Conservation (phyloP, 2,797 vertebrate genomes). For the Hemibagrus guttatus region DNA sequence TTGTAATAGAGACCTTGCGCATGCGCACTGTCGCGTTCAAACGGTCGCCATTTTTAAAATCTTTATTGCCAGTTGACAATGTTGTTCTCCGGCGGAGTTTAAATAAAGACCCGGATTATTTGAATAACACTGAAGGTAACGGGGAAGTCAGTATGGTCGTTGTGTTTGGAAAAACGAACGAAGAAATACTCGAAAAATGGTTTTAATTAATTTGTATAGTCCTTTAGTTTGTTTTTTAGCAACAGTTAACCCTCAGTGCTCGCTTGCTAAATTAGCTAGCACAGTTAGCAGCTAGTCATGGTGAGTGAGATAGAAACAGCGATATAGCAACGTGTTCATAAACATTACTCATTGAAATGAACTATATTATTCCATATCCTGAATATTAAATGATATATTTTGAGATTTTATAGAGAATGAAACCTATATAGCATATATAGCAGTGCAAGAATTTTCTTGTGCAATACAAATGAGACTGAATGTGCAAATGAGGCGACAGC, state of each 20-base stretch:
- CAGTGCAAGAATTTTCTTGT: not conserved
- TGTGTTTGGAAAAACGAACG: not conserved
- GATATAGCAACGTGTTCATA: not conserved
- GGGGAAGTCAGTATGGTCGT: not conserved
- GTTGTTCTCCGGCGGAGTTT: conserved; percentile 73
- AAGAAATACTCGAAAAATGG: not conserved
- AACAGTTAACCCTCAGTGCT: not conserved
- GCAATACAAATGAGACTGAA: not conserved
- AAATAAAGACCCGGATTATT: conserved; percentile 81
- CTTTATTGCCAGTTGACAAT: conserved; percentile 70
- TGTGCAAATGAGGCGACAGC: not conserved
- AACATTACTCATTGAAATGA: not conserved
- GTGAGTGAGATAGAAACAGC: not conserved
- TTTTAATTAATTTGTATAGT: not conserved
- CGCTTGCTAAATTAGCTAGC: not conserved
- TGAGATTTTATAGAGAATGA: not conserved
- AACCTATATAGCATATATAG: not conserved
- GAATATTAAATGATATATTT: not conserved
- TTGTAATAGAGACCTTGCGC: not conserved
- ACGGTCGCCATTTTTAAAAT: conserved; percentile 74
- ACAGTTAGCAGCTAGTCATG: not conserved
- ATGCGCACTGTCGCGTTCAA: conserved; percentile 31
- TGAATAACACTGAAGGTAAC: conserved; percentile 79
- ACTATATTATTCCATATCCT: not conserved
- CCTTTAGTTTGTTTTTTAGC: not conserved